Evolutionary conservation across 2,113 vertebrate species (phyloP).

Genomic region (Aphyosemion australe): DNA sequence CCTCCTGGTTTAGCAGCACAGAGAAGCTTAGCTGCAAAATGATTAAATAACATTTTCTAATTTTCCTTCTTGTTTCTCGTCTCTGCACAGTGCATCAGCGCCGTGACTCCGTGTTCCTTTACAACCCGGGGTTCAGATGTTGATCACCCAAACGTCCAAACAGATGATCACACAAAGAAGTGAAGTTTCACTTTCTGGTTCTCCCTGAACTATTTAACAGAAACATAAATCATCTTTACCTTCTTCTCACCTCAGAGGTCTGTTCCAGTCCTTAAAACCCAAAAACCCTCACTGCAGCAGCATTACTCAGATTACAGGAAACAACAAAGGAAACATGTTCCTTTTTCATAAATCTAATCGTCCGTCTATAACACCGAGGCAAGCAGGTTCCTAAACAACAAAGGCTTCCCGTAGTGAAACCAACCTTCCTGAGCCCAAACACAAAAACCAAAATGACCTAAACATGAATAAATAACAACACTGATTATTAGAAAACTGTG

Average conservation of each 20-base stretch:
- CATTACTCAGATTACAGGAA: background rate
- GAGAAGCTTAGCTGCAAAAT: slow-evolving; percentile 7
- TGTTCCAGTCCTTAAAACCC: slow-evolving; percentile 25
- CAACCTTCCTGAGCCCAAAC: too few species aligned
- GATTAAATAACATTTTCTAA: slow-evolving; percentile 59
- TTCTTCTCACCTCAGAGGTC: too few species aligned
- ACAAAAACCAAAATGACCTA: too few species aligned
- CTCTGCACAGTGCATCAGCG: slow-evolving; percentile 21
- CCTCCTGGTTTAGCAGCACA: slow-evolving; percentile 26
- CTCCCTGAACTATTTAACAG: slow-evolving; percentile 12
- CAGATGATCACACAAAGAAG: background rate
- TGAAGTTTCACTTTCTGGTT: slow-evolving; percentile 17
- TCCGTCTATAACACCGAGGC: background rate
- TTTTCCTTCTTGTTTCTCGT: slow-evolving; percentile 5
- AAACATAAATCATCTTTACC: slow-evolving; percentile 38
- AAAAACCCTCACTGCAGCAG: slow-evolving; percentile 25
- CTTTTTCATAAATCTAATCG: slow-evolving; percentile 30
- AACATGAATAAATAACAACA: too few species aligned
- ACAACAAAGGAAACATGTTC: slow-evolving; percentile 11
- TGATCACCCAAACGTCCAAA: background rate
- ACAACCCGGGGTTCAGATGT: background rate
- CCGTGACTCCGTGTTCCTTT: background rate
- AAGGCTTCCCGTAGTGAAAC: too few species aligned
- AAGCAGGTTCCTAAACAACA: too few species aligned
- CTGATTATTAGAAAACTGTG: background rate